Evolutionary conservation across 92 coral and sea anemone species (phyloP), one percentile per base, ranked within the genome.

Genomic region (Parazoanthus atlanticus): DNA sequence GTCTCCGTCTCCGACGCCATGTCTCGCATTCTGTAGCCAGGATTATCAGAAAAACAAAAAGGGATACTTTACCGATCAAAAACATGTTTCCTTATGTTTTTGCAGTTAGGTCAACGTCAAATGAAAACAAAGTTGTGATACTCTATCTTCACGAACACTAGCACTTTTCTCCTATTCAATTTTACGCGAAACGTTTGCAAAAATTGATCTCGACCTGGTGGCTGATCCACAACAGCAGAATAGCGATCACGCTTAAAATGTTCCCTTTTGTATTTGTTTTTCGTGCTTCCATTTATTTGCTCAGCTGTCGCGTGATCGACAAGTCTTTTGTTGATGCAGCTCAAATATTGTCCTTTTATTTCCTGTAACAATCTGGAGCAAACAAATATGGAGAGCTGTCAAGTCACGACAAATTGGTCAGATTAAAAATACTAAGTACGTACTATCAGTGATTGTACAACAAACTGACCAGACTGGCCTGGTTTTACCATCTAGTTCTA

Each of bases 1-100:
- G 80, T 29, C 92, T 61, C 17, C 92, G 90, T 28, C 94, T 34
- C 34, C 94, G 64, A 5, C 89, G 88, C 78, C 88, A 86, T 6
- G 38, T 46, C 40, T 79, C 67, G 52, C 61, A 38, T 29, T 79
- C 69, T 1, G 83, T 28, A 11, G n/a, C 67, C 83, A 79, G 31
- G 12, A 30, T 79, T 52, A 79, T 11, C 26, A 79, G 83, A 79
- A 79, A 47, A 79, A 30, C 69, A 13, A 79, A 26, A 79, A 26
- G 31, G 6, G 26, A 5, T 52, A 47, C 41, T 79, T 52, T 47
- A 52, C 69, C 32, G n/a, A 25, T 13, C 65, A 52, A 79, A 29
- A 52, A 77, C 69, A 61, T 61, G 26, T 21, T 61, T 5, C 69
- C 9, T 19, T 61, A 8, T 61, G 58, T 46, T 13, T 4, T 25